Base-by-base conservation (phyloP, 1,140 invertebrate genomes). In the Melanaphis sacchari region DNA sequence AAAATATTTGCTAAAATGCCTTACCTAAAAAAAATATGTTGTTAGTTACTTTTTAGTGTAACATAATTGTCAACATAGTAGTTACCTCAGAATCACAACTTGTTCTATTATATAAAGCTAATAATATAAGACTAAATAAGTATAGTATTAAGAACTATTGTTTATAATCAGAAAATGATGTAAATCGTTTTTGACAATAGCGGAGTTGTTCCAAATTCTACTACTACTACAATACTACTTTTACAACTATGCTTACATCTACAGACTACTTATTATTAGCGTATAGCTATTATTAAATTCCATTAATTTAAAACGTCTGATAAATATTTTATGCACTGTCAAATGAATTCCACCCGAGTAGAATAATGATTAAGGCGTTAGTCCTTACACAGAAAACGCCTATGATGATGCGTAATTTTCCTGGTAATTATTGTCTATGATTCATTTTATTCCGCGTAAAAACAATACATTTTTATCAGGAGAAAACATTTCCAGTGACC, bases 231-330 rank as follows among this genome's bases (percentile, higher is more conserved):
- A n/a, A n/a, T 18, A n/a, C 11, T 66, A 66, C 11, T n/a, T n/a
- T n/a, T n/a, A n/a, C n/a, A n/a, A n/a, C n/a, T n/a, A n/a, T n/a
- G n/a, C n/a, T n/a, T n/a, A n/a, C n/a, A n/a, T n/a, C n/a, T 66
- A 26, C 31, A 59, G 26, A 59, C 54, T 59, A 31, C 54, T 31
- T 11, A 31, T 26, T 26, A 18, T 36, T 8, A 6, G 9, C 31
- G 84, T 22, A 43, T 46, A 82, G 31, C 24, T 59, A 21, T 66
- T 90, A 90, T 90, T 90, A 90, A 90, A 90, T 66, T 41, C 26
- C 54, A 22, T 90, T 90, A 59, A 90, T 59, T 66, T 66, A 59
- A 90, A 89, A 89, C 46, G 49, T 90, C 22, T 38, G 26, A 1
- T 59, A 4, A 41, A 31, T 59, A 59, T 90, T 40, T 40, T 41